A percentile compares a stretch with the other conserved stretches of the same genome.
Evolutionary conservation across 2,113 vertebrate species (phyloP).

Genomic region (Hydropotes inermis): DNA sequence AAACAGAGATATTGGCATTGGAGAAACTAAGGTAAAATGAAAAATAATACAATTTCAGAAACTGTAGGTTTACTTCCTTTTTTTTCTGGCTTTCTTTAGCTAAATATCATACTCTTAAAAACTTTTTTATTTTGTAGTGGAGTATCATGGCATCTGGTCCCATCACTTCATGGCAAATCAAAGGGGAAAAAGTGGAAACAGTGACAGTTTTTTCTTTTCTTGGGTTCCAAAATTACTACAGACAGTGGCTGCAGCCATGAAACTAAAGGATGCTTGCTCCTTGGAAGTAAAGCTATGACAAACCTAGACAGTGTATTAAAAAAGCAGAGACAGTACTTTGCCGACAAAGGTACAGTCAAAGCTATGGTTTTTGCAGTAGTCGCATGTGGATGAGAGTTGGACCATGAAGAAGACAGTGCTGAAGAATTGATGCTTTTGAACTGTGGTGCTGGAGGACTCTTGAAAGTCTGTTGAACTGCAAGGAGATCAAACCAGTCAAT

Average conservation of each 20-base stretch:
- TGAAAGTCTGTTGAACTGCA: background rate
- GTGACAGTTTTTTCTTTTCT: background rate
- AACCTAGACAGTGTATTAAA: background rate
- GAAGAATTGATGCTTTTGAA: background rate
- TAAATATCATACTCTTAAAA: background rate
- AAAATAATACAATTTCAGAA: background rate
- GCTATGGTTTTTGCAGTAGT: background rate
- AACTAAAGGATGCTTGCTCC: background rate
- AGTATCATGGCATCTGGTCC: background rate
- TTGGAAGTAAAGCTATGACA: background rate
- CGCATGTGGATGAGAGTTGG: background rate
- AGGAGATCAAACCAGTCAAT: background rate
- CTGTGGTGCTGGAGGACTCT: background rate
- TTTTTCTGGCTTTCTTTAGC: background rate
- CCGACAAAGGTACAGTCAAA: background rate
- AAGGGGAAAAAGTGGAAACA: background rate
- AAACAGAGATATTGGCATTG: background rate
- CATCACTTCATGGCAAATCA: background rate
- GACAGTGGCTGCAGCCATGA: background rate
- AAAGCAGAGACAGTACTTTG: background rate
- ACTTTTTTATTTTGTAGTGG: background rate
- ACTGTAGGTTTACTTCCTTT: background rate
- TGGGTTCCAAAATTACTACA: background rate
- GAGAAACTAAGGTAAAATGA: background rate
- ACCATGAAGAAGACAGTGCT: background rate